These are phyloP conservation scores for Butorides virescens DNA, from an alignment of 2,113 vertebrate species.

Conservation along the genomic window DNA sequence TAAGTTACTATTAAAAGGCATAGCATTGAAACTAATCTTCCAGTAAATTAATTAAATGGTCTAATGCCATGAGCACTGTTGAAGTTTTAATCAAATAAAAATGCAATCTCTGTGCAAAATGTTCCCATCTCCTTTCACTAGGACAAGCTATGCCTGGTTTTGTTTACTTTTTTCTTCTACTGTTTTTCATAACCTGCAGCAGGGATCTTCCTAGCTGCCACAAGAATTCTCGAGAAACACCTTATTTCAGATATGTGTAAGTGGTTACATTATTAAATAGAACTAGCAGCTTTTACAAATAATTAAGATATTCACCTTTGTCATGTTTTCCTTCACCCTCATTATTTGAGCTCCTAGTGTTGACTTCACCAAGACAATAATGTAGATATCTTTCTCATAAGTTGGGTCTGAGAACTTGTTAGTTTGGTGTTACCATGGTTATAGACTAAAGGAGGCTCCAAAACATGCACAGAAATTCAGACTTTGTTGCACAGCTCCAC, in stretches of 20 bases:
- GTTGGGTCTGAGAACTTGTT: background rate
- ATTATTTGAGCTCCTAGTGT: background rate
- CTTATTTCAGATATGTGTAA: background rate
- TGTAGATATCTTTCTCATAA: background rate
- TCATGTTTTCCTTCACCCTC: background rate
- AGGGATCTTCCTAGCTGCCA: background rate
- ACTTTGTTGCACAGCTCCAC: background rate
- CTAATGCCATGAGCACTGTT: background rate
- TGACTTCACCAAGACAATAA: background rate
- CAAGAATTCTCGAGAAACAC: background rate
- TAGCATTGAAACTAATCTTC: slow-evolving; percentile 25
- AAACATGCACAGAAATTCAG: background rate
- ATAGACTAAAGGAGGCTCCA: background rate
- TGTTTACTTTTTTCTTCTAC: background rate
- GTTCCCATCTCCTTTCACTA: slow-evolving; percentile 1
- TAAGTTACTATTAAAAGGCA: background rate
- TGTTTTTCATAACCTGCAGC: background rate
- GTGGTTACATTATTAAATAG: background rate
- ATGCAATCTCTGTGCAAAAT: slow-evolving; percentile 17
- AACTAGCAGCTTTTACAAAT: background rate
- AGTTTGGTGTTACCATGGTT: background rate
- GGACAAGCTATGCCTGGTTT: background rate
- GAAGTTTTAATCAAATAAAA: slow-evolving; percentile 48
- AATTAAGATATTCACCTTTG: background rate
- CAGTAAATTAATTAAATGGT: slow-evolving; percentile 36